phyloP scores from a whole-genome alignment of 2,888 invertebrate species.

The Drosophila paucipuncta region DNA sequence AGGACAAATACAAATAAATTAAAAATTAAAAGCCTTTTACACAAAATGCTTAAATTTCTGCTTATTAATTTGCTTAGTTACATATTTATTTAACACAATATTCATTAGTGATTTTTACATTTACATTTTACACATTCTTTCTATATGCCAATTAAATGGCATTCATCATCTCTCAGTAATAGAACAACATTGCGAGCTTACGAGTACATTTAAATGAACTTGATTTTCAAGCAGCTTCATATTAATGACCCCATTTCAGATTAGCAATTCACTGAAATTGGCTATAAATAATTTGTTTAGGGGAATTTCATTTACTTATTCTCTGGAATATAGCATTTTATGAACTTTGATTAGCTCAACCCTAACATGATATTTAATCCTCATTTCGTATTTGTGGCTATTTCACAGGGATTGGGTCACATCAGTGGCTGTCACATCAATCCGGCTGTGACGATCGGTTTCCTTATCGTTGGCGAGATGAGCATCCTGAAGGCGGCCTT shows the following conservation, averaged over 20 bases:
- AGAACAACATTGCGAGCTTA: neutral
- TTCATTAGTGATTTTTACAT: neutral
- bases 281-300: neutral
- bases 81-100: neutral
- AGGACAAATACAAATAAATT: too few relatives aligned
- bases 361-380: neutral
- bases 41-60: too few relatives aligned
- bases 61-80: neutral
- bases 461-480: conserved; percentile 93
- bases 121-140: too few relatives aligned
- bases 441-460: conserved; percentile 94
- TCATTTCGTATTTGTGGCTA: neutral
- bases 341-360: neutral
- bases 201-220: conserved; percentile 9
- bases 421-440: conserved; percentile 97
- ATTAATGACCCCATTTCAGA: conserved; percentile 15
- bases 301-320: neutral
- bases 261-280: conserved; percentile 2
- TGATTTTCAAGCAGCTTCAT: conserved; percentile 5
- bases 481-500: conserved; percentile 91
- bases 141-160: neutral
- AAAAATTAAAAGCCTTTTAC: too few relatives aligned
- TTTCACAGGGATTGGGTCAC: conserved; percentile 90
- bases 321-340: neutral
- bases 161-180: neutral